Conservation (phyloP, 2,888 invertebrate genomes). For the Mycalesis mineus region DNA sequence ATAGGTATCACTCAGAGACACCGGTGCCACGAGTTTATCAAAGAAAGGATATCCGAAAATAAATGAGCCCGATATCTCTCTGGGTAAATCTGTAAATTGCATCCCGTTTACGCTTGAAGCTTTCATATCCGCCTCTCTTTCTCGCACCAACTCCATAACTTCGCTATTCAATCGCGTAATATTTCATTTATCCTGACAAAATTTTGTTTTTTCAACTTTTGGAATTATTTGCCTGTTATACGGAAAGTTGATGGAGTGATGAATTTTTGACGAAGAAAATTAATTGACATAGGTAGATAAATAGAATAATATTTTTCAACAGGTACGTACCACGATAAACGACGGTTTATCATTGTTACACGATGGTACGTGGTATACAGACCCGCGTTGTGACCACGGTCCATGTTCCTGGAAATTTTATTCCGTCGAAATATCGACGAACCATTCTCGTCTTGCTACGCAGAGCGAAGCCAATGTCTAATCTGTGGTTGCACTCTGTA, state of each 20-base stretch:
- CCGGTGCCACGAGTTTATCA: constrained; percentile 41
- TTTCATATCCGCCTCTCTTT: constrained; percentile 10
- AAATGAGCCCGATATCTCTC: constrained; percentile 28
- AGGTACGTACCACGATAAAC: too few relatives aligned
- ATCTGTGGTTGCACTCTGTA: too few relatives aligned
- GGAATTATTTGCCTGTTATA: constrained; percentile 1
- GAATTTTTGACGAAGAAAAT: too few relatives aligned
- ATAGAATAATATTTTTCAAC: too few relatives aligned
- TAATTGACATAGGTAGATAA: too few relatives aligned
- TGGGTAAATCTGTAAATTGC: constrained; percentile 19
- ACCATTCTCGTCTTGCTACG: too few relatives aligned
- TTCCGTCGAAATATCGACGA: too few relatives aligned
- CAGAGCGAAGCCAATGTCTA: too few relatives aligned
- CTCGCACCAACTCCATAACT: constrained; percentile 8
- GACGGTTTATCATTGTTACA: too few relatives aligned
- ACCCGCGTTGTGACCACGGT: too few relatives aligned
- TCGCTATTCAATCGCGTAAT: constrained; percentile 16
- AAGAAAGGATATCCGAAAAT: constrained; percentile 33
- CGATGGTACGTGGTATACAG: too few relatives aligned
- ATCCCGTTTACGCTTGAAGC: constrained; percentile 9
- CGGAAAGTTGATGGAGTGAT: background rate
- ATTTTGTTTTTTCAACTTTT: constrained; percentile 23
- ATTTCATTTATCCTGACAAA: constrained; percentile 21
- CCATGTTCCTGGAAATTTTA: too few relatives aligned
- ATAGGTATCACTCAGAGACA: constrained; percentile 28